These are phyloP conservation scores for Polydrusus cervinus DNA, from an alignment of 2,888 invertebrate genomes.

Conservation along the genomic window DNA sequence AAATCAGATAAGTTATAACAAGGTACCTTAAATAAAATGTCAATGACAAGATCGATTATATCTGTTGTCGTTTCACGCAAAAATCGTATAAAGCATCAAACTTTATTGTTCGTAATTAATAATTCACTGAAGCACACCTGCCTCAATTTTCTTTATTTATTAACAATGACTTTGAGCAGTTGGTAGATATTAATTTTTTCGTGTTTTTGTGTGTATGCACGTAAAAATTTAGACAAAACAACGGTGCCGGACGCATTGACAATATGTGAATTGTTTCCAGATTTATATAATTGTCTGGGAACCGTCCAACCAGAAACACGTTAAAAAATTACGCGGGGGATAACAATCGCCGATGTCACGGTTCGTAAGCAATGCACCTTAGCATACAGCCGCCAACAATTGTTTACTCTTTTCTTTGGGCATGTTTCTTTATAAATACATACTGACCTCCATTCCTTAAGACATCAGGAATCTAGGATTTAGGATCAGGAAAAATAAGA, in stretches of 20 bases:
- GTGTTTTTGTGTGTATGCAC: constrained; percentile 41
- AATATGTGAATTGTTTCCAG: constrained; percentile 61
- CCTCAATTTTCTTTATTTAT: constrained; percentile 56
- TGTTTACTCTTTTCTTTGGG: constrained; percentile 9
- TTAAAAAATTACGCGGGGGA: constrained; percentile 51
- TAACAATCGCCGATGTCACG: constrained; percentile 54
- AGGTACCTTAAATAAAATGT: not conserved
- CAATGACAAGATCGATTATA: constrained; percentile 32
- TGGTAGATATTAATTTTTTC: constrained; percentile 41
- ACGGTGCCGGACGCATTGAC: constrained; percentile 59
- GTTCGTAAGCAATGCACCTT: constrained; percentile 51
- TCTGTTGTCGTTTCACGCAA: constrained; percentile 24
- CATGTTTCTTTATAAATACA: constrained; percentile 7
- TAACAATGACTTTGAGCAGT: constrained; percentile 52
- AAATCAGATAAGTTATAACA: not conserved
- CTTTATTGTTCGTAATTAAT: constrained; percentile 46
- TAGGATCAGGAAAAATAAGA: too few relatives aligned
- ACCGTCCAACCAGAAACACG: constrained; percentile 52
- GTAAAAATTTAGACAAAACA: constrained; percentile 46
- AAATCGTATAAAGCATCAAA: constrained; percentile 21
- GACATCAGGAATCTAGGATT: too few relatives aligned
- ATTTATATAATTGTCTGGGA: constrained; percentile 61
- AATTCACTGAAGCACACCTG: constrained; percentile 58
- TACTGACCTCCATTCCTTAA: constrained; percentile 10
- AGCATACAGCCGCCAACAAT: constrained; percentile 40